phyloP scores from a whole-genome alignment of 2,113 vertebrate genomes.

The Pyxicephalus adspersus region DNA sequence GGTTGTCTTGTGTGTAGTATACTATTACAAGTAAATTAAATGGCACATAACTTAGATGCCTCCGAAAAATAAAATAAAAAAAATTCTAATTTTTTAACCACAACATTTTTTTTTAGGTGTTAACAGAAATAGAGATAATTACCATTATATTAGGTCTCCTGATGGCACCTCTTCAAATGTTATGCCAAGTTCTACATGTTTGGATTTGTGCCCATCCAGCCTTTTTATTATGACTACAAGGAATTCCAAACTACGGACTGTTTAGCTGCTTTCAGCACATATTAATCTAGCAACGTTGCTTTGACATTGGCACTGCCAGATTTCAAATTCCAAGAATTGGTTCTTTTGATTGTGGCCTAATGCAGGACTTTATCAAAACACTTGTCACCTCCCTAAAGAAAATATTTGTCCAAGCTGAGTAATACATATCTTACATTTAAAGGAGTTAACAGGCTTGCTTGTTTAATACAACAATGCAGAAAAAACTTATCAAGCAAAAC shows the following conservation, averaged over 20 bases:
- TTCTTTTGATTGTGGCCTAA: neutral
- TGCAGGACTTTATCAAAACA: neutral
- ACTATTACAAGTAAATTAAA: neutral
- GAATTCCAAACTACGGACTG: neutral
- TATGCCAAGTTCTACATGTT: neutral
- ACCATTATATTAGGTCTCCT: neutral
- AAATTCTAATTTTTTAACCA: constrained; percentile 29
- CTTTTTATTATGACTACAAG: constrained; percentile 12
- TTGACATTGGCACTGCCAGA: neutral
- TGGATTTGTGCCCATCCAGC: neutral
- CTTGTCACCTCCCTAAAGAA: neutral
- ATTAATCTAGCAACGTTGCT: constrained; percentile 9
- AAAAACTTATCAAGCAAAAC: too few species aligned
- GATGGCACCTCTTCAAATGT: constrained; percentile 13
- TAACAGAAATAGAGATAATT: constrained; percentile 33
- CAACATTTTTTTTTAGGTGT: neutral
- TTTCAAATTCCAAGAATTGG: constrained; percentile 4
- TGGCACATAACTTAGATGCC: neutral
- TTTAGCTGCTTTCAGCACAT: constrained; percentile 34
- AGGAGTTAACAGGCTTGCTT: too few species aligned
- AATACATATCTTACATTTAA: too few species aligned
- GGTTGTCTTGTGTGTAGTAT: too few species aligned
- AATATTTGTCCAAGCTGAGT: neutral
- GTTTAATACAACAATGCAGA: too few species aligned
- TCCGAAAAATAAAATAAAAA: fast-evolving